These are phyloP conservation scores for Halocynthia roretzi DNA, from an alignment of 23 tunicate species.

Conservation along the genomic window DNA sequence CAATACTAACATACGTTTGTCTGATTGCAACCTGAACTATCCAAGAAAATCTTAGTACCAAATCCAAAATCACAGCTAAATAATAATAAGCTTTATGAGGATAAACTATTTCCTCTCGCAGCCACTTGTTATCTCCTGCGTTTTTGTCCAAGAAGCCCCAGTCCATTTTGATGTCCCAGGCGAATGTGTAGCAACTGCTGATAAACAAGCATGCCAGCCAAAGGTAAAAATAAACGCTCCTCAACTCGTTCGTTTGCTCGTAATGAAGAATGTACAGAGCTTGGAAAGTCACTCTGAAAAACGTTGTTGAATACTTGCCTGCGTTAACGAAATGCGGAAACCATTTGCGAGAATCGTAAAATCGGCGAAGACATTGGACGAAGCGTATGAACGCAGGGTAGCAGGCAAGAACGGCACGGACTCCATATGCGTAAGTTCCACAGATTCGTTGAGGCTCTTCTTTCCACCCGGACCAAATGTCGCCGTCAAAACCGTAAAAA, in stretches of 20 bases:
- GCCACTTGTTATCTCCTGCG: conserved; percentile 83
- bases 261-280: conserved; percentile 54
- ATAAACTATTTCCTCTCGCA: conserved; percentile 88
- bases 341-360: conserved; percentile 73
- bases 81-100: conserved; percentile 72
- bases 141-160: conserved; percentile 95
- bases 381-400: conserved; percentile 94
- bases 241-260: conserved; percentile 33
- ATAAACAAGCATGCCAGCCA: conserved; percentile 73
- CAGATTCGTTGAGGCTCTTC: conserved; percentile 10
- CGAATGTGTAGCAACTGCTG: conserved; percentile 80
- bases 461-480: conserved; percentile 46
- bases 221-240: conserved; percentile 76
- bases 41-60: conserved; percentile 81
- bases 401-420: conserved; percentile 63
- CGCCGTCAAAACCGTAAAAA: conserved; percentile 62
- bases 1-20: conserved; percentile 18
- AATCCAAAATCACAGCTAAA: conserved; percentile 62
- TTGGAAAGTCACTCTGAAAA: conserved; percentile 60
- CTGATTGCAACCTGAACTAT: conserved; percentile 31
- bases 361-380: conserved; percentile 90
- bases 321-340: conserved; percentile 96
- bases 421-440: conserved; percentile 63
- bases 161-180: conserved; percentile 99
- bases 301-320: conserved; percentile 97